These are phyloP conservation scores for Petromus typicus DNA, from an alignment of 2,113 vertebrate species.

Conservation along the genomic window DNA sequence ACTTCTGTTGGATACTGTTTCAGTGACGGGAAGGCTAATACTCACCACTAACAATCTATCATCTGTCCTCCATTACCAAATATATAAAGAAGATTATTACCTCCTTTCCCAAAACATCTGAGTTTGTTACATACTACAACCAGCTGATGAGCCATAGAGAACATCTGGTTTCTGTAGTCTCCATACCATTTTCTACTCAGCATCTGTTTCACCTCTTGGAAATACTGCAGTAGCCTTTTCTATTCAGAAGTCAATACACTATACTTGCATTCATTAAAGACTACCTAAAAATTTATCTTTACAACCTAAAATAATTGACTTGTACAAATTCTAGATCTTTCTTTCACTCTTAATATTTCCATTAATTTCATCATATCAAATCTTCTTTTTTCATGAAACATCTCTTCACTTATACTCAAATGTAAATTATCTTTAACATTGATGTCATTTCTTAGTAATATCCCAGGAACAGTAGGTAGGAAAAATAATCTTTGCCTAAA, in stretches of 20 bases:
- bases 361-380: neutral
- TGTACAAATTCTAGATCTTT: neutral
- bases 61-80: neutral
- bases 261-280: neutral
- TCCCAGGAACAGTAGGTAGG: neutral
- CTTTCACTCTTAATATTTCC: slow-evolving; percentile 22
- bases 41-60: neutral
- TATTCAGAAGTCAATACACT: neutral
- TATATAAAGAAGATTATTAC: neutral
- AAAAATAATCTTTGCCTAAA: neutral
- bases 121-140: neutral
- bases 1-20: neutral
- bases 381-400: neutral
- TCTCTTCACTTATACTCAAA: neutral
- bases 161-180: neutral
- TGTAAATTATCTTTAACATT: neutral
- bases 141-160: neutral
- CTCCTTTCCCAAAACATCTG: neutral
- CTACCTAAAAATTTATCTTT: neutral
- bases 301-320: neutral
- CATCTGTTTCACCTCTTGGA: neutral
- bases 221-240: neutral
- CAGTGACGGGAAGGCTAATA: neutral
- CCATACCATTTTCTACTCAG: neutral
- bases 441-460: slow-evolving; percentile 20